These are phyloP conservation scores for Antechinus flavipes DNA, from an alignment of 2,113 vertebrate genomes.

Conservation along the genomic window DNA sequence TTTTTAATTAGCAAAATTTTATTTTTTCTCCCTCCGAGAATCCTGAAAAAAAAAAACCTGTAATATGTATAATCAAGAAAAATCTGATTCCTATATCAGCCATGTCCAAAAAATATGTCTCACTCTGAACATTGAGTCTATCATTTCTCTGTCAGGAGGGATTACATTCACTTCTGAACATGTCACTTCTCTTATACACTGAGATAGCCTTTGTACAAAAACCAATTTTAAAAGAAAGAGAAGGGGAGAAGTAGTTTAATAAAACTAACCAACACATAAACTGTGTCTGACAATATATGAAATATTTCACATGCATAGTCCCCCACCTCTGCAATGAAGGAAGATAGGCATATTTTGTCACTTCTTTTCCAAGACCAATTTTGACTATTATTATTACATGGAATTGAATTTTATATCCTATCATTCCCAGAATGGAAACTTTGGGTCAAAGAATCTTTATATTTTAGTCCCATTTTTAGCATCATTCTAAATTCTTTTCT, in stretches of 20 bases:
- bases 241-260: not conserved
- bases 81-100: not conserved
- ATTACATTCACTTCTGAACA: not conserved
- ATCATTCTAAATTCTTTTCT: not conserved
- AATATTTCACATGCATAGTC: not conserved
- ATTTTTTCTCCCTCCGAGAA: not conserved
- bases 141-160: not conserved
- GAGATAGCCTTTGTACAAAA: not conserved
- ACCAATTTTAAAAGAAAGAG: not conserved
- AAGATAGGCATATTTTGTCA: not conserved
- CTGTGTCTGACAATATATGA: not conserved
- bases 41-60: not conserved
- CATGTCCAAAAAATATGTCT: not conserved
- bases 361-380: not conserved
- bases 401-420: not conserved
- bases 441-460: not conserved
- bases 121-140: not conserved
- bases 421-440: not conserved
- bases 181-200: not conserved
- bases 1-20: not conserved
- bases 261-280: not conserved
- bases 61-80: not conserved
- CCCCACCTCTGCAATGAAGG: not conserved
- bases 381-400: not conserved
- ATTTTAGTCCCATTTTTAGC: not conserved